Evolutionary conservation across 2,888 invertebrate genomes (phyloP).

Genomic region (Eupithecia dodoneata): DNA sequence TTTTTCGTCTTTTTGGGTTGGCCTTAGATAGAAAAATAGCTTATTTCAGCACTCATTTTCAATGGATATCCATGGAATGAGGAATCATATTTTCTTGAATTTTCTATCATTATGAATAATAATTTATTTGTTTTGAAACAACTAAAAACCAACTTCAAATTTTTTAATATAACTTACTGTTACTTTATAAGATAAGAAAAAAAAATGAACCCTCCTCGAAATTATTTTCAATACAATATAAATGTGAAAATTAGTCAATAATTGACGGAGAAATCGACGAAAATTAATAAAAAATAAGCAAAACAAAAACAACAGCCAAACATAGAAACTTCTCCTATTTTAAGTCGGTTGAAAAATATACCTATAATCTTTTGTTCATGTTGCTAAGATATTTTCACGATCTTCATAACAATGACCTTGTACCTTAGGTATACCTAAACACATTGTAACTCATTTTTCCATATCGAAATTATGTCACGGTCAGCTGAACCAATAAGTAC

Average conservation of each 20-base stretch:
- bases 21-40: background rate
- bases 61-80: background rate
- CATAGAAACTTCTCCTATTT: too few species aligned
- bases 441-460: conserved; percentile 39
- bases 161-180: too few species aligned
- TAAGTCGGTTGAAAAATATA: too few species aligned
- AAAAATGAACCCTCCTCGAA: too few species aligned
- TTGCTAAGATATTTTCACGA: conserved; percentile 21
- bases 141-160: too few species aligned
- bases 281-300: too few species aligned
- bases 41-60: background rate
- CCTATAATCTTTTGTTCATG: background rate
- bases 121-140: too few species aligned
- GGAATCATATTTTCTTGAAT: background rate
- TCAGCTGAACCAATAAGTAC: conserved; percentile 30
- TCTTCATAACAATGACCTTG: conserved; percentile 31
- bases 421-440: conserved; percentile 32
- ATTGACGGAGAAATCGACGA: too few species aligned
- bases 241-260: too few species aligned
- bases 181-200: too few species aligned
- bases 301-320: too few species aligned
- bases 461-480: conserved; percentile 39
- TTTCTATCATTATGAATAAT: background rate
- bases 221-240: too few species aligned
- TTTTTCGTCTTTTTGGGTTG: background rate